These are phyloP conservation scores for Epinephelus moara DNA, from an alignment of 2,113 vertebrate genomes.

Conservation along the genomic window DNA sequence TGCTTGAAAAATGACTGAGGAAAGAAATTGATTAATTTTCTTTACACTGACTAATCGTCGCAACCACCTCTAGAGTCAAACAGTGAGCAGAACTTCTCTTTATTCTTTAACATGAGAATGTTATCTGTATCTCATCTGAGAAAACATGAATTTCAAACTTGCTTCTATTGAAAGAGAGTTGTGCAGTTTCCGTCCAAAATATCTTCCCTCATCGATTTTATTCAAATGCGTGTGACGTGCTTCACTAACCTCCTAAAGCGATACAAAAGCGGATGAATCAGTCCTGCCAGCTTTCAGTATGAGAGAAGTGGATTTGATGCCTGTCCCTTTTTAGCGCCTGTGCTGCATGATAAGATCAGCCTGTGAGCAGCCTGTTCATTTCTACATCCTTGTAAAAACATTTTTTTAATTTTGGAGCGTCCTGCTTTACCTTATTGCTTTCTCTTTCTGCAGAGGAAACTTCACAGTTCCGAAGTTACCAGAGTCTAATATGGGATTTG, in stretches of 20 bases:
- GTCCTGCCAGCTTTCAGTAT: conserved; percentile 24
- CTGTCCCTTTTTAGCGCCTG: neutral
- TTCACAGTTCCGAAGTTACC: conserved; percentile 83
- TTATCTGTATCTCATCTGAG: neutral
- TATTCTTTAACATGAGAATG: neutral
- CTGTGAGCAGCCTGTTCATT: conserved; percentile 10
- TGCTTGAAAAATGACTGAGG: neutral
- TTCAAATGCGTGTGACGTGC: conserved; percentile 12
- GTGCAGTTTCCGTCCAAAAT: neutral
- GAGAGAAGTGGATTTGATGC: conserved; percentile 60
- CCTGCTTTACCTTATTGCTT: neutral
- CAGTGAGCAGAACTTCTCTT: too few relatives aligned
- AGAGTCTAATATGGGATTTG: conserved; percentile 85
- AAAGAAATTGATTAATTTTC: neutral
- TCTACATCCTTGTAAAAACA: neutral
- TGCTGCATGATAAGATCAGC: conserved; percentile 30
- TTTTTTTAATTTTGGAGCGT: neutral
- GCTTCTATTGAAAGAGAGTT: neutral
- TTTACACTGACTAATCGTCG: neutral
- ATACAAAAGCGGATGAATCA: conserved; percentile 42
- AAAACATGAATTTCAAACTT: neutral
- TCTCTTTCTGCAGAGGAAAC: conserved; percentile 82
- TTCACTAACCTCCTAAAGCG: conserved; percentile 1
- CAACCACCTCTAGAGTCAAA: too few relatives aligned
- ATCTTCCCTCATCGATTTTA: neutral